Conservation (phyloP, 2,113 vertebrate genomes). For the Sprattus sprattus region DNA sequence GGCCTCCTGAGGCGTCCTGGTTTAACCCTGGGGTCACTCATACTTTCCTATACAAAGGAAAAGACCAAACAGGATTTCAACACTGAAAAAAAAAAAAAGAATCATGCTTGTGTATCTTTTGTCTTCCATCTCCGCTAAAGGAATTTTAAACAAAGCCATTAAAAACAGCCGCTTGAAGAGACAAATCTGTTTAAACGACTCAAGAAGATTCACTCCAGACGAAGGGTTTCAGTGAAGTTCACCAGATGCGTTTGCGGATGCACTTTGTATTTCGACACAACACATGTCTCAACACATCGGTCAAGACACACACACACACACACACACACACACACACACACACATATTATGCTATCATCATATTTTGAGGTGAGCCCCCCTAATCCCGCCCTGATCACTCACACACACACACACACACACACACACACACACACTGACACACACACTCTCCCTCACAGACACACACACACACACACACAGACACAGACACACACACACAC, state of each 20-base stretch:
- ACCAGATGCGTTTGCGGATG: not conserved
- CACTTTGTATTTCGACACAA: not conserved
- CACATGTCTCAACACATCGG: not conserved
- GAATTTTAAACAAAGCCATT: constrained; percentile 1
- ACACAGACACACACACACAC: too few relatives aligned
- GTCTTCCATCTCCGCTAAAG: constrained; percentile 4
- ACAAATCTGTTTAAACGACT: constrained; percentile 24
- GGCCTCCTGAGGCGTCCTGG: not conserved
- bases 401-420: too few relatives aligned
- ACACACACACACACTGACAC: too few relatives aligned
- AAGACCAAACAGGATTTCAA: not conserved
- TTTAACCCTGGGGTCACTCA: not conserved
- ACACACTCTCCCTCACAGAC: too few relatives aligned
- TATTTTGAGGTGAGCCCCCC: too few relatives aligned
- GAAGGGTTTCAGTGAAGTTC: not conserved
- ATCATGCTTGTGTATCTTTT: constrained; percentile 13
- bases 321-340: too few relatives aligned
- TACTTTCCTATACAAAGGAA: not conserved
- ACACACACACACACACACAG: too few relatives aligned
- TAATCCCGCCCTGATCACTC: too few relatives aligned
- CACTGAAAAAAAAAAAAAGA: not conserved
- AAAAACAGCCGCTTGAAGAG: not conserved
- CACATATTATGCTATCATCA: too few relatives aligned
- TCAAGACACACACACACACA: not conserved
- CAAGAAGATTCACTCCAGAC: not conserved